Evolutionary conservation across 2,113 vertebrate genomes (phyloP).

Genomic region (Gorsachius goisagi): DNA sequence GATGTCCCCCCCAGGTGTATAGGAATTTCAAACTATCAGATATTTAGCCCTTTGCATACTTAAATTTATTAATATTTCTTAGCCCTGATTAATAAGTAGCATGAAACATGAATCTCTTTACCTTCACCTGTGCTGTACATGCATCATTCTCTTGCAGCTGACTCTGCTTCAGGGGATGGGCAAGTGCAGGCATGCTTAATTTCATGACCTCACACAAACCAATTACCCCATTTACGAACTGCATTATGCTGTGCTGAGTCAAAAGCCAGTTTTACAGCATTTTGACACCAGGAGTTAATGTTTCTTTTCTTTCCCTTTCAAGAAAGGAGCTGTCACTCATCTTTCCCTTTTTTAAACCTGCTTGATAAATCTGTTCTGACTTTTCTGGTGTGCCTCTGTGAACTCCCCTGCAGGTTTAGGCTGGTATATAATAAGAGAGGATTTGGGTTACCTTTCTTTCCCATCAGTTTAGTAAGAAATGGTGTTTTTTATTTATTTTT

Average conservation of each 20-base stretch:
- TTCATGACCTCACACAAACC: slow-evolving; percentile 58
- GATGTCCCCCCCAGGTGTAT: background rate
- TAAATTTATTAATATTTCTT: background rate
- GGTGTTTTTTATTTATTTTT: background rate
- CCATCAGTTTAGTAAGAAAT: background rate
- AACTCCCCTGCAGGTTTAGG: slow-evolving; percentile 43
- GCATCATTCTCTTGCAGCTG: slow-evolving; percentile 6
- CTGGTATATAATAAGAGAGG: slow-evolving; percentile 7
- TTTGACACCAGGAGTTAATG: slow-evolving; percentile 64
- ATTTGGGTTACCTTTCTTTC: slow-evolving; percentile 15
- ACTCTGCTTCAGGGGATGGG: slow-evolving; percentile 7
- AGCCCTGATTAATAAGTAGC: background rate
- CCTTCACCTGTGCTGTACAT: background rate
- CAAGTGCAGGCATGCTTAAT: slow-evolving; percentile 1
- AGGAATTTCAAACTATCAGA: background rate
- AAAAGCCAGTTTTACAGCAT: slow-evolving; percentile 63
- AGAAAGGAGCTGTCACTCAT: slow-evolving; percentile 45
- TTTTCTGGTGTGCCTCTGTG: background rate
- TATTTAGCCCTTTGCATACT: background rate
- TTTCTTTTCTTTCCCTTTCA: slow-evolving; percentile 36
- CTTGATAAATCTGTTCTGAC: slow-evolving; percentile 15
- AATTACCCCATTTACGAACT: slow-evolving; percentile 50
- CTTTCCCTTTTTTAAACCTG: background rate
- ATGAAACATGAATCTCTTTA: background rate
- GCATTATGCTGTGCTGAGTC: slow-evolving; percentile 45